Conservation (phyloP, 2,113 vertebrate genomes). For the Sceloporus undulatus region DNA sequence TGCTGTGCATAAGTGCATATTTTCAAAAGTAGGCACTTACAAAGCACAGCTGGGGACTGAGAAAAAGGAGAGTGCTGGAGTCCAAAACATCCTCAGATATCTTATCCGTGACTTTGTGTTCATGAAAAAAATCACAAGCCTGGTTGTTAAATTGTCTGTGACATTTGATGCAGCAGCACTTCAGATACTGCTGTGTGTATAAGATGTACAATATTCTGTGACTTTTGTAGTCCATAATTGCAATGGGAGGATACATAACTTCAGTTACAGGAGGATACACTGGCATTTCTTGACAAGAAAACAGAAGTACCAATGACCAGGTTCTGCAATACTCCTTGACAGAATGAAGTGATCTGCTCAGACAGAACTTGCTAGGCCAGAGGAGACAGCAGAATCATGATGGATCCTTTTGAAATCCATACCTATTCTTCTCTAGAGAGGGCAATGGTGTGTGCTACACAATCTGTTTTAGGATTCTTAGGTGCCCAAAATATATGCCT, state of each 20-base stretch:
- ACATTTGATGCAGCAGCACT: conserved; percentile 46
- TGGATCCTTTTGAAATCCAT: no score
- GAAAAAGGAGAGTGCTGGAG: conserved; percentile 53
- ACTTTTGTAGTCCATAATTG: conserved; percentile 8
- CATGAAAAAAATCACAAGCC: conserved; percentile 21
- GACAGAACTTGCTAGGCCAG: no score
- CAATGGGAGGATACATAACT: conserved; percentile 9
- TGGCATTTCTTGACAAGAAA: neutral
- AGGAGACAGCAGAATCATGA: no score
- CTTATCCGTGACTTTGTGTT: conserved; percentile 26
- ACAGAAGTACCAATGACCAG: neutral
- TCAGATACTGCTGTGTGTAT: conserved; percentile 46
- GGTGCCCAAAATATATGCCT: neutral
- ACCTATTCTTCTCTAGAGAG: no score
- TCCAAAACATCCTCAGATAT: conserved; percentile 59
- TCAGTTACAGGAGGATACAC: neutral
- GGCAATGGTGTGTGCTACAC: no score
- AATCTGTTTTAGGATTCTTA: no score
- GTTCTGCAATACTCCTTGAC: no score
- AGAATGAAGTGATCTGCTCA: no score
- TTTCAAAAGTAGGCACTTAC: conserved; percentile 66
- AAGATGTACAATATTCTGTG: conserved; percentile 17
- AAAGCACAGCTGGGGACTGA: conserved; percentile 63
- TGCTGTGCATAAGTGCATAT: conserved; percentile 58
- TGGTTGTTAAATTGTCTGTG: conserved; percentile 34